Percentiles rank a stretch among this genome's conserved stretches.
These are phyloP conservation scores for Rhopalosiphum maidis DNA, from an alignment of 1,140 invertebrate species.

Conservation along the genomic window DNA sequence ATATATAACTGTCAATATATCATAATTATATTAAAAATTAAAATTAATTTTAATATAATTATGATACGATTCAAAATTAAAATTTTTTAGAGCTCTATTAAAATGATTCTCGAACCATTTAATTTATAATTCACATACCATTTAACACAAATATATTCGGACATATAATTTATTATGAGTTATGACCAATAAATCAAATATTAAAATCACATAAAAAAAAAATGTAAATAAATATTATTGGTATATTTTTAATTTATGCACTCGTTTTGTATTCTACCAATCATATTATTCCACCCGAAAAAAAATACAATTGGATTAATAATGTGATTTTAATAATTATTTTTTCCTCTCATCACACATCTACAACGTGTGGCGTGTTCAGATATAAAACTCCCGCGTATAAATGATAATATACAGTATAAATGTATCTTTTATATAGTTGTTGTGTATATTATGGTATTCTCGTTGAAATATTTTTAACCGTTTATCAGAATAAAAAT, in stretches of 20 bases:
- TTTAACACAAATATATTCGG: not conserved
- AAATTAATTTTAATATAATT: too few species aligned
- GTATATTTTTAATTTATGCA: not conserved
- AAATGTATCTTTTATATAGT: not conserved
- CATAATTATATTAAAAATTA: too few species aligned
- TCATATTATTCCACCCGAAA: not conserved
- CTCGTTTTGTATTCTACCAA: not conserved
- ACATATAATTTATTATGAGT: not conserved
- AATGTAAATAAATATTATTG: not conserved
- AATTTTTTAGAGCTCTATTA: too few species aligned
- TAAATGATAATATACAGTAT: too few species aligned
- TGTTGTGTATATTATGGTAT: not conserved
- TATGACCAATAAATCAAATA: not conserved
- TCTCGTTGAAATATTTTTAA: not conserved
- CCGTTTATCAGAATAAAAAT: constrained; percentile 7
- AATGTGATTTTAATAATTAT: not conserved
- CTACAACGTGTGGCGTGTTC: not conserved
- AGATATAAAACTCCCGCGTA: too few species aligned
- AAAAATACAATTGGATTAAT: constrained; percentile 30
- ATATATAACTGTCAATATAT: too few species aligned
- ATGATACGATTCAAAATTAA: too few species aligned
- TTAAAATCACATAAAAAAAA: not conserved
- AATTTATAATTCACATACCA: not conserved
- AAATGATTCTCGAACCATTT: too few species aligned
- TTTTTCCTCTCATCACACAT: not conserved